A percentile compares a stretch with the other conserved stretches of the same genome.
Evolutionary conservation across 2,113 vertebrate species (phyloP).

Genomic region (Oreotrochilus melanogaster): DNA sequence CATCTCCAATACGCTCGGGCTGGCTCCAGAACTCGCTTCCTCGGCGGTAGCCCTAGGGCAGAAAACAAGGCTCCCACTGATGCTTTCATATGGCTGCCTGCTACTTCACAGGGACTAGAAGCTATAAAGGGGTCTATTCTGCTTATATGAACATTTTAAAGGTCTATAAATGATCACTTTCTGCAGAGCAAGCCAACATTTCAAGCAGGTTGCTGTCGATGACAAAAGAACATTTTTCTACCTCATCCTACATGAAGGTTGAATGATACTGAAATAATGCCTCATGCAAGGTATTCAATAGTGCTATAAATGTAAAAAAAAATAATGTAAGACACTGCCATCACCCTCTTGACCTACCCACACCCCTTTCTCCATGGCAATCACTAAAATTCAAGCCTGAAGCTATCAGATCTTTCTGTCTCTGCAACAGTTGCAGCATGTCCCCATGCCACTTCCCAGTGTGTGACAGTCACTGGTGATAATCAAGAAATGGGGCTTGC

Average conservation of each 20-base stretch:
- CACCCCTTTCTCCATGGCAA: not conserved
- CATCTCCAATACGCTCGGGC: slow-evolving; percentile 85
- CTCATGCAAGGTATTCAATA: not conserved
- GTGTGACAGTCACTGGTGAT: not conserved
- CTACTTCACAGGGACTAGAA: not conserved
- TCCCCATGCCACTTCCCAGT: not conserved
- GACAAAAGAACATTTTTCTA: not conserved
- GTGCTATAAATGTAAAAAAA: not conserved
- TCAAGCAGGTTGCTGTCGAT: not conserved
- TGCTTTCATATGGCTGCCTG: not conserved
- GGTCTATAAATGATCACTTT: not conserved
- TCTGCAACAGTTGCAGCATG: not conserved
- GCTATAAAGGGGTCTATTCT: not conserved
- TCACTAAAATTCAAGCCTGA: not conserved
- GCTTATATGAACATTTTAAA: not conserved
- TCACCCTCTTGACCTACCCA: not conserved
- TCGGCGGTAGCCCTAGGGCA: slow-evolving; percentile 75
- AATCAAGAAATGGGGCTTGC: not conserved
- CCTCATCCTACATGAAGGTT: not conserved
- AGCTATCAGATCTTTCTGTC: not conserved
- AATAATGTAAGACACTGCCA: not conserved
- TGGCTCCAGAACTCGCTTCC: slow-evolving; percentile 89
- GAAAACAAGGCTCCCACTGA: not conserved
- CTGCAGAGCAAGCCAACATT: not conserved
- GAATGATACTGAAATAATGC: not conserved